Percentiles rank a stretch among this genome's conserved stretches.
Evolutionary conservation across 2,888 invertebrate genomes (phyloP).

Genomic region (Xestia ashworthii): DNA sequence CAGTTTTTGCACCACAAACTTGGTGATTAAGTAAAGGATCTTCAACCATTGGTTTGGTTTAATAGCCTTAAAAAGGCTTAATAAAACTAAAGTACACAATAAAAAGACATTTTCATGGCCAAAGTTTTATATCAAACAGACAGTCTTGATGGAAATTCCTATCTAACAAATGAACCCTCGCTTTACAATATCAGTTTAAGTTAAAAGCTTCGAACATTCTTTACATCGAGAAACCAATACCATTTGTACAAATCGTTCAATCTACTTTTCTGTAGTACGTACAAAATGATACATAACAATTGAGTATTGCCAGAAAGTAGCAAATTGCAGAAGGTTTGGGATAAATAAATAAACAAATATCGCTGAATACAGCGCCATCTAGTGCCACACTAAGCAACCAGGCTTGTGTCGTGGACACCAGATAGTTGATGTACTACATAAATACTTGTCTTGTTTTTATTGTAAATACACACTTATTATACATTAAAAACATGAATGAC

Average conservation of each 20-base stretch:
- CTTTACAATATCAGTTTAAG: constrained; percentile 30
- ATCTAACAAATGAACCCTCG: constrained; percentile 37
- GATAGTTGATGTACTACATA: too few species aligned
- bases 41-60: background rate
- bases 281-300: constrained; percentile 29
- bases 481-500: too few species aligned
- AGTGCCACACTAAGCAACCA: too few species aligned
- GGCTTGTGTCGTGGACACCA: too few species aligned
- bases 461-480: too few species aligned
- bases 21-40: background rate
- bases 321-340: constrained; percentile 5
- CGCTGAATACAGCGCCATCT: too few species aligned
- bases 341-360: too few species aligned
- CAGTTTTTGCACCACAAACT: background rate
- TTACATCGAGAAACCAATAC: constrained; percentile 35
- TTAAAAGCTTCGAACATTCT: constrained; percentile 43
- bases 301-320: background rate
- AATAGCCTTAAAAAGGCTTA: background rate
- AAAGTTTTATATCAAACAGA: constrained; percentile 4
- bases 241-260: constrained; percentile 49
- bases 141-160: constrained; percentile 14
- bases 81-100: constrained; percentile 14
- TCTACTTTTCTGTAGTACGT: constrained; percentile 7
- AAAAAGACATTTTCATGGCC: constrained; percentile 18
- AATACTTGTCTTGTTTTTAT: too few species aligned